Evolutionary conservation across 2,888 invertebrate genomes (phyloP).

Genomic region (Linnaemya vulpina): DNA sequence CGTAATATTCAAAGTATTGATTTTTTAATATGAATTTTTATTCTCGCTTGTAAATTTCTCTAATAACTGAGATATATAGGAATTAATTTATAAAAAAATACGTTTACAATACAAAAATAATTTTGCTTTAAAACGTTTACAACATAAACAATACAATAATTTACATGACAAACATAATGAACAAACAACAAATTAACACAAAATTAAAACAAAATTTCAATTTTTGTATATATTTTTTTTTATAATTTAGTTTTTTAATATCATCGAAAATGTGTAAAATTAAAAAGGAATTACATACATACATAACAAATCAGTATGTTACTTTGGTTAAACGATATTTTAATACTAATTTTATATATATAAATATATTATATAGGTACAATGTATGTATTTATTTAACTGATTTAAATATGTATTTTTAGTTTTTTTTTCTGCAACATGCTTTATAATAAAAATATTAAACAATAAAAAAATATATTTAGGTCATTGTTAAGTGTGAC

Average conservation of each 20-base stretch:
- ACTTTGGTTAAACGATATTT: conserved; percentile 6
- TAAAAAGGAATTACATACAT: conserved; percentile 2
- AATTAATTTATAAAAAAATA: background rate
- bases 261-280: background rate
- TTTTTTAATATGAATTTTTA: background rate
- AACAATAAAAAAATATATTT: background rate
- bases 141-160: conserved; percentile 38
- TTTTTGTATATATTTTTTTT: background rate
- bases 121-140: conserved; percentile 17
- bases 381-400: background rate
- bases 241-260: background rate
- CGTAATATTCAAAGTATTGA: background rate
- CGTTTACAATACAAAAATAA: background rate
- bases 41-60: background rate
- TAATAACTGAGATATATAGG: background rate
- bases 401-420: conserved; percentile 12
- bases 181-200: conserved; percentile 19
- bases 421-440: background rate
- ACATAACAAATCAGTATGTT: conserved; percentile 2
- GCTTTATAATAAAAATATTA: background rate
- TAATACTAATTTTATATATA: background rate
- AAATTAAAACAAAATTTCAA: conserved; percentile 39
- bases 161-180: conserved; percentile 31
- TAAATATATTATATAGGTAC: background rate
- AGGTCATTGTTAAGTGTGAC: background rate